phyloP scores from a whole-genome alignment of 2,113 vertebrate genomes.

The Tragelaphus scriptus region DNA sequence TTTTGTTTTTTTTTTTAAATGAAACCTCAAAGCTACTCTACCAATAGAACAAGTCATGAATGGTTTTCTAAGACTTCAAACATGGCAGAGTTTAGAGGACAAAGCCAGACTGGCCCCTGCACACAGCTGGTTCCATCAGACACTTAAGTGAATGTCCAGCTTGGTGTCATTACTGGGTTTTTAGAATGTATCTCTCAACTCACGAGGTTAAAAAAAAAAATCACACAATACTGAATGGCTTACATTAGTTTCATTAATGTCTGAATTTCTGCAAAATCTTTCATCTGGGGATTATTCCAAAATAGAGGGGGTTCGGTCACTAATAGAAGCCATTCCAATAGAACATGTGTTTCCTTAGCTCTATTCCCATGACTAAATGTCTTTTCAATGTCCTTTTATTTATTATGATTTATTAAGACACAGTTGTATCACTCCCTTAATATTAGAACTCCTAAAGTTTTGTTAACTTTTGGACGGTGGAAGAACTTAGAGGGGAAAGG shows the following conservation, averaged over 20 bases:
- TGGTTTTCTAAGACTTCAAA: background rate
- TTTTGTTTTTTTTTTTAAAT: background rate
- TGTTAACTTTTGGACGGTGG: conserved; percentile 58
- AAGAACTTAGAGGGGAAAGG: background rate
- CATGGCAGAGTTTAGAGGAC: background rate
- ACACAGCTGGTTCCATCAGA: background rate
- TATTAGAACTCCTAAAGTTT: conserved; percentile 49
- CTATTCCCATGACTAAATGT: conserved; percentile 81
- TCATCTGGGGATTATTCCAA: conserved; percentile 82
- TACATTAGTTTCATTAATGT: conserved; percentile 82
- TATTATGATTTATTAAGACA: conserved; percentile 65
- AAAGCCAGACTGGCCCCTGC: background rate
- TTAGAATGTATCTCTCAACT: conserved; percentile 59
- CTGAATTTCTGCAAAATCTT: conserved; percentile 79
- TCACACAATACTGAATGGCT: conserved; percentile 63
- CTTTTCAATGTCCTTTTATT: conserved; percentile 79
- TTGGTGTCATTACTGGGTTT: conserved; percentile 41
- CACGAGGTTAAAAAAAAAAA: conserved; percentile 62
- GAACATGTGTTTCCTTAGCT: conserved; percentile 76
- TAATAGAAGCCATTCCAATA: conserved; percentile 79
- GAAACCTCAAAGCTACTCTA: background rate
- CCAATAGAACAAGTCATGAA: background rate
- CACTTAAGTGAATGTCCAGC: background rate
- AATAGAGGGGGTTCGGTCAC: conserved; percentile 79
- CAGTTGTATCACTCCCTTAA: conserved; percentile 66